Conservation (phyloP, 2,888 invertebrate genomes). For the Physocephala rufipes region DNA sequence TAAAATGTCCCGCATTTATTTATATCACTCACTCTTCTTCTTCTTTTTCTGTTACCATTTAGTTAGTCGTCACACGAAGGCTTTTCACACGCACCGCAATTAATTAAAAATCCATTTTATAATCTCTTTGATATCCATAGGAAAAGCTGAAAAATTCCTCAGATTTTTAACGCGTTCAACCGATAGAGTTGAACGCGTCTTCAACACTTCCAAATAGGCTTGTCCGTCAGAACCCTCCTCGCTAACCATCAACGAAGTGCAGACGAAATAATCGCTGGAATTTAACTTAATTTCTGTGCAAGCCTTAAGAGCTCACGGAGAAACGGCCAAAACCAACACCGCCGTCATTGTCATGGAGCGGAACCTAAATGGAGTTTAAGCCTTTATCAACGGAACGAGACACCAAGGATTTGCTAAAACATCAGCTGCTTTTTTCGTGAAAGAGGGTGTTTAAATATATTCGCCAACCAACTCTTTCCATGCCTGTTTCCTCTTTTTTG, state of each 20-base stretch:
- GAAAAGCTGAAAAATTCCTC: conserved; percentile 19
- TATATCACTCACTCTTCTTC: too few relatives aligned
- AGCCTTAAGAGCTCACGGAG: neutral
- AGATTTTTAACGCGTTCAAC: conserved; percentile 14
- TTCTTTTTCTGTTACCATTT: too few relatives aligned
- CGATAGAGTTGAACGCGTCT: neutral
- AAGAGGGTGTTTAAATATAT: conserved; percentile 49
- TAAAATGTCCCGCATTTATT: too few relatives aligned
- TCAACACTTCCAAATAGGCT: neutral
- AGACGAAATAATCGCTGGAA: neutral
- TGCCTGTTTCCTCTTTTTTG: neutral
- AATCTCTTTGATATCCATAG: neutral
- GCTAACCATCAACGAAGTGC: neutral
- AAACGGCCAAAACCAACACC: neutral
- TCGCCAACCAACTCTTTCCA: conserved; percentile 52
- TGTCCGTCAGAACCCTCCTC: neutral
- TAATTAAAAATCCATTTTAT: conserved; percentile 16
- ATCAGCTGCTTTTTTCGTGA: conserved; percentile 10
- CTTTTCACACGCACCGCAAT: conserved; percentile 12
- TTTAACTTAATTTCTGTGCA: neutral
- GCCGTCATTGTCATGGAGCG: conserved; percentile 1
- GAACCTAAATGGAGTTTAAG: neutral
- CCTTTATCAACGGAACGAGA: neutral
- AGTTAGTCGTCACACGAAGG: neutral
- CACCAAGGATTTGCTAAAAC: conserved; percentile 23